Percentiles rank a stretch among this genome's conserved stretches.
These are phyloP conservation scores for Aix galericulata DNA, from an alignment of 2,113 vertebrate genomes.

Conservation along the genomic window DNA sequence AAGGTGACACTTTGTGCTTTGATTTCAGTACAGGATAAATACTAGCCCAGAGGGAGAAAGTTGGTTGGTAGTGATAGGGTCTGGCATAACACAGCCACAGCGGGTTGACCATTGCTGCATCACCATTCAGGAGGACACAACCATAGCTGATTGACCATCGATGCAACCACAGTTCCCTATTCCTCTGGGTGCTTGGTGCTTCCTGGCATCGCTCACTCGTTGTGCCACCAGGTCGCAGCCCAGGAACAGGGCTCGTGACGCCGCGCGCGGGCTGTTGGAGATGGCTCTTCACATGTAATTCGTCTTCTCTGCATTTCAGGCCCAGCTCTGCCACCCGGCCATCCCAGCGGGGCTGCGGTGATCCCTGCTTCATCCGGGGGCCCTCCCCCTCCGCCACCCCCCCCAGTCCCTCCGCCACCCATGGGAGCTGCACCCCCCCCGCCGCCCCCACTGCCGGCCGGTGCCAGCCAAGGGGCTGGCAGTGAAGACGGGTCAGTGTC, in stretches of 20 bases:
- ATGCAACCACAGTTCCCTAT: background rate
- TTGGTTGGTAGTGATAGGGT: background rate
- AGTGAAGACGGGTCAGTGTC: constrained; percentile 85
- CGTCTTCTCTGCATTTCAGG: constrained; percentile 77
- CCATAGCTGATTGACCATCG: background rate
- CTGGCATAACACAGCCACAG: background rate
- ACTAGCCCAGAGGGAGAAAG: background rate
- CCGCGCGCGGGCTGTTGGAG: background rate
- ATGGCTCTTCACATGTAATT: fast-evolving
- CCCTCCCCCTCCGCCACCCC: constrained; percentile 91
- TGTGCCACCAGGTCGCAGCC: background rate
- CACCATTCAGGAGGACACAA: background rate
- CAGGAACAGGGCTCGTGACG: fast-evolving
- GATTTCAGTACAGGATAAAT: background rate
- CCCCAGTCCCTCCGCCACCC: constrained; percentile 87
- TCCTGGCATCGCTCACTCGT: fast-evolving
- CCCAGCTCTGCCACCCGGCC: constrained; percentile 86
- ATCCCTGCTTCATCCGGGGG: constrained; percentile 81
- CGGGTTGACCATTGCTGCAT: background rate
- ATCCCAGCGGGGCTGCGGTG: constrained; percentile 81
- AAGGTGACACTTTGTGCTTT: background rate
- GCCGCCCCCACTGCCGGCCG: constrained; percentile 86
- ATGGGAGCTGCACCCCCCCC: constrained; percentile 84
- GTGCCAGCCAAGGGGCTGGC: constrained; percentile 77
- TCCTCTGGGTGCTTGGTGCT: background rate